Percentiles rank a stretch among this genome's conserved stretches.
phyloP scores from a whole-genome alignment of 2,797 vertebrate species.

The Propithecus deckenii region DNA sequence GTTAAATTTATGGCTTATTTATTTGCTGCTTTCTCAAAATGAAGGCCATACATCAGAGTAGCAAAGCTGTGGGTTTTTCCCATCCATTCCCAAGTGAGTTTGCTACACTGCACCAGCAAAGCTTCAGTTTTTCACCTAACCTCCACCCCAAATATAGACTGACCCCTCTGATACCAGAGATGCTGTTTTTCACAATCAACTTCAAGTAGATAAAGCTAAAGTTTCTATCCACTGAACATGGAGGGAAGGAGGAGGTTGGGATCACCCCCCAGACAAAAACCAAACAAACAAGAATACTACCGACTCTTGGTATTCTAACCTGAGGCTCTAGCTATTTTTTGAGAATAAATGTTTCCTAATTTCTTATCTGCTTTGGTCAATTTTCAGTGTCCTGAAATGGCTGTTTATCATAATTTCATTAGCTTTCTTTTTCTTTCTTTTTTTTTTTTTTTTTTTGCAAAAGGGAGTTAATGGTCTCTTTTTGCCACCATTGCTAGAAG shows the following conservation, averaged over 20 bases:
- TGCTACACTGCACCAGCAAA: neutral
- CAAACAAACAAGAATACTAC: neutral
- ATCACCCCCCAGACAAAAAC: neutral
- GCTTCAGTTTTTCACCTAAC: neutral
- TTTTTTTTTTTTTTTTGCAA: no score
- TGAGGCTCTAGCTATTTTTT: neutral
- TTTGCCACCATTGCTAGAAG: neutral
- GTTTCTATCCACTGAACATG: neutral
- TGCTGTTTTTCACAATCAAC: neutral
- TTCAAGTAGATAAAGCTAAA: neutral
- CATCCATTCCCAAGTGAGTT: neutral
- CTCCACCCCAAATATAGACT: neutral
- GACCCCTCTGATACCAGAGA: neutral
- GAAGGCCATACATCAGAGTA: neutral
- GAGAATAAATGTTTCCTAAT: neutral
- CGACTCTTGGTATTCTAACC: neutral
- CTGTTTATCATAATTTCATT: neutral
- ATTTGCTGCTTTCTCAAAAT: neutral
- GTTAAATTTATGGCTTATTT: neutral
- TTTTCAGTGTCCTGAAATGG: neutral
- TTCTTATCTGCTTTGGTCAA: neutral
- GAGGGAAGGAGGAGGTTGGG: no score
- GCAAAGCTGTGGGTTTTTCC: neutral
- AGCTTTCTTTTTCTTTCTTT: neutral
- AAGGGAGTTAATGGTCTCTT: neutral